phyloP scores from a whole-genome alignment of 1,140 invertebrate species.

The Oppia nitens region DNA sequence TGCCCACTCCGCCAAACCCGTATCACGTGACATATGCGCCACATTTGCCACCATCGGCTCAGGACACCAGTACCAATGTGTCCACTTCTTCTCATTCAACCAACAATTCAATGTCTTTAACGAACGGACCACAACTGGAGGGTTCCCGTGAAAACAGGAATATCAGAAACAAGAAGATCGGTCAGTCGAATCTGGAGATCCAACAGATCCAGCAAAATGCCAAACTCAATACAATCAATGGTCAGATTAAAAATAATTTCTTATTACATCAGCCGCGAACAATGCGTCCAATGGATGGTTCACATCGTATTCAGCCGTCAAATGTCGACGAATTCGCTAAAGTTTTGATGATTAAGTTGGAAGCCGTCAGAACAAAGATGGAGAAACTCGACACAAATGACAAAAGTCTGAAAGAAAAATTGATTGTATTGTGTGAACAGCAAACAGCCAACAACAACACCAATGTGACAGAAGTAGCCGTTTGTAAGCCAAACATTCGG shows the following conservation, averaged over 20 bases:
- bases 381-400: neutral
- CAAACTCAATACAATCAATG: neutral
- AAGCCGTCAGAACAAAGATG: neutral
- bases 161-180: neutral
- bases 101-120: neutral
- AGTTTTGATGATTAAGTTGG: neutral
- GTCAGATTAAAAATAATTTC: neutral
- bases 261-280: neutral
- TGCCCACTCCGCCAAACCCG: neutral
- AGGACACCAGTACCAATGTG: neutral
- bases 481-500: neutral
- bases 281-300: neutral
- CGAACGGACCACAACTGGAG: too few relatives aligned
- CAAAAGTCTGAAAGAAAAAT: neutral
- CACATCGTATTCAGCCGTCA: neutral
- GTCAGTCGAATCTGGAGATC: neutral
- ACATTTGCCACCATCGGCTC: neutral
- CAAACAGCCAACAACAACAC: neutral
- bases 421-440: neutral
- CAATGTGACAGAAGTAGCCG: neutral
- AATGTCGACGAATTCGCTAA: neutral
- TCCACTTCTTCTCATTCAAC: neutral
- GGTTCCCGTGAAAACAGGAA: neutral
- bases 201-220: neutral
- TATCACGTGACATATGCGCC: neutral